Conservation (phyloP, 1,140 invertebrate genomes). For the Pinna nobilis region DNA sequence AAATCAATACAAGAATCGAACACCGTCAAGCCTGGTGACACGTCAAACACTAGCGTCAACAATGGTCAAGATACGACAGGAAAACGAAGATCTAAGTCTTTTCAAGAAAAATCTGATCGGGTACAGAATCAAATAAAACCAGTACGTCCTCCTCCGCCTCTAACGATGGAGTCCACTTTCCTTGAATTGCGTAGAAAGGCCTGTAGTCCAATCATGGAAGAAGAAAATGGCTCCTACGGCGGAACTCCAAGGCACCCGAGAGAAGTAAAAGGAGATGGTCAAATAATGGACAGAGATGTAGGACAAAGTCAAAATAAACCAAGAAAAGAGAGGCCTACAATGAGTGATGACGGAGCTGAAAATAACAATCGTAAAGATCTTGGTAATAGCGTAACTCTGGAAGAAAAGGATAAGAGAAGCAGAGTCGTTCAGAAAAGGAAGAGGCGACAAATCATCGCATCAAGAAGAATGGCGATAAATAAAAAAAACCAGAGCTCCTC, state of each 20-base stretch:
- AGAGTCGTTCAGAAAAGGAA: not conserved
- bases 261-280: too few species aligned
- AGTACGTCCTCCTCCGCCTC: not conserved
- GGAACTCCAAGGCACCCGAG: not conserved
- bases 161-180: not conserved
- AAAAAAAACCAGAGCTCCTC: not conserved
- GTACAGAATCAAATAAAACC: not conserved
- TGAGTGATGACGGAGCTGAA: too few species aligned
- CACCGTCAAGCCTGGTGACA: too few species aligned
- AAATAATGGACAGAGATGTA: too few species aligned
- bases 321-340: too few species aligned
- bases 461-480: not conserved
- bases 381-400: too few species aligned
- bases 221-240: not conserved
- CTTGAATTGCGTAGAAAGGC: not conserved
- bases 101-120: not conserved
- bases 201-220: conserved; percentile 11
- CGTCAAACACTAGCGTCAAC: too few species aligned
- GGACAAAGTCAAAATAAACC: too few species aligned
- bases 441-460: not conserved
- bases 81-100: not conserved
- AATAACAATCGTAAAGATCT: too few species aligned
- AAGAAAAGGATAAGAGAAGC: too few species aligned
- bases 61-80: not conserved
- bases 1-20: too few species aligned